Evolutionary conservation across 2,888 invertebrate genomes (phyloP), one percentile per base, ranked within the genome.

Genomic region (Mimachlamys varia): DNA sequence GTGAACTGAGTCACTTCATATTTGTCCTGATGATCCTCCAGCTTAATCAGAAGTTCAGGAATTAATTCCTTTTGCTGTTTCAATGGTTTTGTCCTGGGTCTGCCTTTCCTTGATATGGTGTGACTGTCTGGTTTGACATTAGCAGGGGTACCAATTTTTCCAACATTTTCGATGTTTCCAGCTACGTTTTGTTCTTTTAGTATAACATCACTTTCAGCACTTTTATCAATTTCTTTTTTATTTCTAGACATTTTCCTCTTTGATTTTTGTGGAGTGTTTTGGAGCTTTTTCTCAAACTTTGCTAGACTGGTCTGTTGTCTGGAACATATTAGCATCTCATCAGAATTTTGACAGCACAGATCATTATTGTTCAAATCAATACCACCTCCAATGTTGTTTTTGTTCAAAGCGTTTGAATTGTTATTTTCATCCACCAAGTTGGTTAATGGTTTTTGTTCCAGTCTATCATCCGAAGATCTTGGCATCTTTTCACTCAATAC

Each of bases 351-450:
- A 27, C 27, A 27, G 27, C 76, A 76, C 13, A 33, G 0, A 33
- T 76, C 76, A 76, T 76, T 76, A 76, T 76, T 76, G 13, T 76
- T 76, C 10, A 33, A 27, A 76, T 76, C 76, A 76, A 76, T 76
- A 0, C 12, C 76, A 27, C 33, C 33, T 7, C 33, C 13, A 76
- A 76, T 10, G 33, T 15, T 33, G 1, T 7, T 76, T 27, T 5
- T 15, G 27, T 76, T 33, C 12, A 33, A 7, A 76, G 76, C 13
- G 33, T 76, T 76, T 33, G 10, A 19, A 33, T 76, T 76, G 76
- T 76, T 76, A 76, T 76, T 76, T 76, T 33, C 76, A 76, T 76
- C 76, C 58, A 58, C 58, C 58, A 58, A 58, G 0, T 58, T 76
- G 7, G 10, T 10, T 76, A 27, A 22, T 22, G 22, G 22, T 76